Evolutionary conservation across 2,888 invertebrate species (phyloP).

Genomic region (Actias luna): DNA sequence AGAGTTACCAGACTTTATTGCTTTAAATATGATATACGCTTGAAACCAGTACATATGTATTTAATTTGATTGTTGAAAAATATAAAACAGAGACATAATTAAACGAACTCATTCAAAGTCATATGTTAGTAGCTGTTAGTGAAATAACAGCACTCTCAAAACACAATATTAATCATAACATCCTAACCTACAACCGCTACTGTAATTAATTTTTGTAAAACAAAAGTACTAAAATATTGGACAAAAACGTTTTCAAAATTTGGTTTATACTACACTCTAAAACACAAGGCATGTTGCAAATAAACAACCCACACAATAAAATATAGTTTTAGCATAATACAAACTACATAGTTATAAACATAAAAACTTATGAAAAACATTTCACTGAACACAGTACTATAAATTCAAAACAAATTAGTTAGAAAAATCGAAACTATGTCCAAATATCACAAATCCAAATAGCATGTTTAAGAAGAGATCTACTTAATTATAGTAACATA

Average conservation of each 20-base stretch:
- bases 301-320: slow-evolving; percentile 37
- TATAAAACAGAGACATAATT: neutral
- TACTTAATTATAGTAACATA: neutral
- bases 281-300: slow-evolving; percentile 37
- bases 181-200: slow-evolving; percentile 34
- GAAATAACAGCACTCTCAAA: slow-evolving; percentile 74
- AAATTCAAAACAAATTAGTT: slow-evolving; percentile 25
- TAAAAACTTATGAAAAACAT: slow-evolving; percentile 37
- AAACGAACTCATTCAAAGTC: slow-evolving; percentile 67
- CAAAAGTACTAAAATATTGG: slow-evolving; percentile 22
- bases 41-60: neutral
- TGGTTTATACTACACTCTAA: slow-evolving; percentile 36
- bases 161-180: slow-evolving; percentile 33
- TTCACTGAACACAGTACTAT: slow-evolving; percentile 25
- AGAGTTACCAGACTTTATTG: neutral
- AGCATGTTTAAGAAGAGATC: neutral
- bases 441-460: neutral
- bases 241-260: slow-evolving; percentile 33
- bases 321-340: slow-evolving; percentile 27
- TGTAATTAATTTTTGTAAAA: slow-evolving; percentile 21
- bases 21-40: neutral
- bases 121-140: slow-evolving; percentile 80
- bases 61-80: neutral
- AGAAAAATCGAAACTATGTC: neutral
- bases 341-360: slow-evolving; percentile 25